phyloP scores from a whole-genome alignment of 2,113 vertebrate genomes.

The Ptychochromis oligacanthus region DNA sequence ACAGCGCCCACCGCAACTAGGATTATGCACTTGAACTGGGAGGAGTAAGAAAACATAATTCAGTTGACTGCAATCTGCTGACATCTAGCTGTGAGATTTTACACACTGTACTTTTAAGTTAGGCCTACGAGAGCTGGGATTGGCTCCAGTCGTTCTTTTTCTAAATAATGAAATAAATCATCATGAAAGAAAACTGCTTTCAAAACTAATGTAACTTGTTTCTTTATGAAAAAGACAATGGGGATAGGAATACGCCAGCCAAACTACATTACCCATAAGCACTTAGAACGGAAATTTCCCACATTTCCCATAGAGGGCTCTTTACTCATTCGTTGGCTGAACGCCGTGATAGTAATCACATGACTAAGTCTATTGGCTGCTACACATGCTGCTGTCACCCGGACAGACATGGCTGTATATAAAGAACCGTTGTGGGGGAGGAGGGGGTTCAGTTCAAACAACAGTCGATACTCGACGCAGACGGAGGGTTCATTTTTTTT shows the following conservation, averaged over 20 bases:
- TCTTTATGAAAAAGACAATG: neutral
- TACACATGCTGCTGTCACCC: neutral
- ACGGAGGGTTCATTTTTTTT: neutral
- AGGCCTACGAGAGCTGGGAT: neutral
- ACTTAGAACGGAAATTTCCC: neutral
- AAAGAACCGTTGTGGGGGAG: neutral
- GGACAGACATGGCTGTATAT: conserved; percentile 48
- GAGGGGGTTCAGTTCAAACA: conserved; percentile 49
- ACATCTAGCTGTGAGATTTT: no score
- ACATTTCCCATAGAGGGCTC: conserved; percentile 28
- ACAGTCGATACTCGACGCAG: neutral
- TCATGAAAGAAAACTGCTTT: neutral
- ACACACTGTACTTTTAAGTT: no score
- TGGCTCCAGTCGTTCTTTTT: neutral
- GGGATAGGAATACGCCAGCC: accelerated
- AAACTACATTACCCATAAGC: conserved; percentile 62
- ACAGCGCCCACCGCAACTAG: no score
- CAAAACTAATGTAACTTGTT: neutral
- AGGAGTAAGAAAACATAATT: no score
- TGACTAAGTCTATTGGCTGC: conserved; percentile 23
- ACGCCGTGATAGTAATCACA: neutral
- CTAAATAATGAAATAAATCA: neutral
- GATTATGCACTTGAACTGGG: no score
- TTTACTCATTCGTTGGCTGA: conserved; percentile 41
- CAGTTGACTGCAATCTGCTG: no score